Conservation (phyloP, 2,888 invertebrate species). For the Teleogryllus oceanicus region DNA sequence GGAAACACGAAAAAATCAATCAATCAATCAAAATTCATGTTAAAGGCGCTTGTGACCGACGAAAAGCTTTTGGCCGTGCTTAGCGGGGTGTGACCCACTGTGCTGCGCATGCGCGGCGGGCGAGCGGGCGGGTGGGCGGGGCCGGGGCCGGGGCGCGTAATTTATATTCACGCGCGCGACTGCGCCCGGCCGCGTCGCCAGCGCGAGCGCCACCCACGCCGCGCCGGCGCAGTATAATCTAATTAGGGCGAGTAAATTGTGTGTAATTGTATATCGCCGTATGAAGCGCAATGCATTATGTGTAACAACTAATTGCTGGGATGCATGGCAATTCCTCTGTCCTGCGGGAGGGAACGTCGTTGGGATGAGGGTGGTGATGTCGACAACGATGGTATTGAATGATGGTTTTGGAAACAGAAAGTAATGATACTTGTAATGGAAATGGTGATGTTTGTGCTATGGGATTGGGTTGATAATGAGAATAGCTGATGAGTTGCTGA, state of each 20-base stretch:
- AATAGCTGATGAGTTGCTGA: too few relatives aligned
- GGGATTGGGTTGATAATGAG: too few relatives aligned
- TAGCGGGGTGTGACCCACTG: background rate
- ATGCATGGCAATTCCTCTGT: background rate
- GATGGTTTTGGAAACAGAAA: background rate
- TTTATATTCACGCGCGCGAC: background rate
- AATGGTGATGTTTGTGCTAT: too few relatives aligned
- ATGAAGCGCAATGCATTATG: constrained; percentile 18
- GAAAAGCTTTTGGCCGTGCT: too few relatives aligned
- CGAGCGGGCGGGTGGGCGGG: background rate
- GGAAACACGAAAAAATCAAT: too few relatives aligned
- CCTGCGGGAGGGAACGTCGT: background rate
- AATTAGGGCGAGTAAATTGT: constrained; percentile 4
- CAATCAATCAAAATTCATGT: too few relatives aligned
- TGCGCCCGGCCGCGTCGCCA: background rate
- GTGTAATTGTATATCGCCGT: background rate
- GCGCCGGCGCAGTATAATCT: background rate
- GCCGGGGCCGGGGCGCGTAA: background rate
- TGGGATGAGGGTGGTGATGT: background rate
- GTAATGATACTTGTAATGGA: too few relatives aligned
- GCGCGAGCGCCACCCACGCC: background rate
- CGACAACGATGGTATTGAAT: background rate
- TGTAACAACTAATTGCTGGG: background rate
- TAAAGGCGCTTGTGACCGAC: too few relatives aligned
- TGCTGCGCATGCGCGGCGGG: background rate